Percentiles rank a stretch among this genome's conserved stretches.
Evolutionary conservation across 2,113 vertebrate species (phyloP).

Genomic region (Chaetops frenatus): DNA sequence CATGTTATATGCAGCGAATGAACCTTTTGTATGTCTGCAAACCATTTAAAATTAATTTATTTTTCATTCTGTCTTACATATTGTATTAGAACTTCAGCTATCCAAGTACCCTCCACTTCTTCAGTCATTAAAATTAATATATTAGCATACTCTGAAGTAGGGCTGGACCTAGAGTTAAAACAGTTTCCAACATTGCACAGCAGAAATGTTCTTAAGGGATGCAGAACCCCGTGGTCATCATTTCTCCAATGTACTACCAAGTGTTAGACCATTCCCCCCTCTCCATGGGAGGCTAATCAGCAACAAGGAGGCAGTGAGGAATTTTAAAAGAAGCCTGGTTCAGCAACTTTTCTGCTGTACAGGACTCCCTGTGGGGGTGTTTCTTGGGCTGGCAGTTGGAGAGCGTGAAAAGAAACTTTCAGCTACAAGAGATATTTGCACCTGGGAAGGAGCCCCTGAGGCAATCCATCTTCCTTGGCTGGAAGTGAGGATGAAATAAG

Average conservation of each 20-base stretch:
- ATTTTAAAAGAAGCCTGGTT: not conserved
- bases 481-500: not conserved
- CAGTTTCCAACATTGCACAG: not conserved
- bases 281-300: not conserved
- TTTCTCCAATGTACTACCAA: not conserved
- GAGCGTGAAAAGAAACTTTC: not conserved
- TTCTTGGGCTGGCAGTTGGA: not conserved
- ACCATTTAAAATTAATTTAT: constrained; percentile 52
- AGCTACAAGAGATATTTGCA: not conserved
- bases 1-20: constrained; percentile 1
- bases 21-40: constrained; percentile 33
- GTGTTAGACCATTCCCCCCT: not conserved
- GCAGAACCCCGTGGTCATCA: not conserved
- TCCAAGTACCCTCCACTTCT: not conserved
- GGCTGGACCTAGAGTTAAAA: not conserved
- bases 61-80: constrained; percentile 36
- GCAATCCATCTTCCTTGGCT: not conserved
- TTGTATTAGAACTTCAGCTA: constrained; percentile 2
- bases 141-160: not conserved
- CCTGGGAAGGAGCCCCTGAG: not conserved
- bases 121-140: not conserved
- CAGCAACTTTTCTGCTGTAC: not conserved
- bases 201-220: not conserved
- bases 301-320: not conserved
- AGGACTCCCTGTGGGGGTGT: not conserved